Conservation (phyloP, 2,888 invertebrate species). For the Germaria angustata region DNA sequence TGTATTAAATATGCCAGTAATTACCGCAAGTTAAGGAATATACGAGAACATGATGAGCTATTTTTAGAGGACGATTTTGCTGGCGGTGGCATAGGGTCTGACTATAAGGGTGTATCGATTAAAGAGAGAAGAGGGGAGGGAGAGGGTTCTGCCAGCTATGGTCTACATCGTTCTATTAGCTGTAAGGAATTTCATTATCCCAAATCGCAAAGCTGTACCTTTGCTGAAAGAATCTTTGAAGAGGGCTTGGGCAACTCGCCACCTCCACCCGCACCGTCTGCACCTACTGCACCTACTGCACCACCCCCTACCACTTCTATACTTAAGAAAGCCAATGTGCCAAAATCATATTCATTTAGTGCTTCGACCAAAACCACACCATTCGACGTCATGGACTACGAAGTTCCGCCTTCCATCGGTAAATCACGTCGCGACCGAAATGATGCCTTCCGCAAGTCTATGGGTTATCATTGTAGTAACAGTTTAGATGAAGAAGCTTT, state of each 20-base stretch:
- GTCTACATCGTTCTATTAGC: constrained; percentile 77
- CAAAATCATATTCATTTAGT: constrained; percentile 80
- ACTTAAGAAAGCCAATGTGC: constrained; percentile 76
- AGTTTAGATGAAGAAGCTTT: constrained; percentile 73
- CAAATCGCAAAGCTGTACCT: constrained; percentile 79
- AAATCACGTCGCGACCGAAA: constrained; percentile 76
- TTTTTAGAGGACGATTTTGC: constrained; percentile 70
- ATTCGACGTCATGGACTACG: constrained; percentile 79
- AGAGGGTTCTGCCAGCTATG: constrained; percentile 75
- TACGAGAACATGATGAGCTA: constrained; percentile 77
- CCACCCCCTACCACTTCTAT: constrained; percentile 75
- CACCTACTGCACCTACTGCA: constrained; percentile 74
- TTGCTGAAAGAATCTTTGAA: constrained; percentile 76
- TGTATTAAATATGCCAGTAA: constrained; percentile 76
- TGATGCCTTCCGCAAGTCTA: constrained; percentile 76
- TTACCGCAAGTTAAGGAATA: constrained; percentile 76
- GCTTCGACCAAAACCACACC: constrained; percentile 78
- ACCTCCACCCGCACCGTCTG: constrained; percentile 51
- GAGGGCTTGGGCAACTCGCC: constrained; percentile 67
- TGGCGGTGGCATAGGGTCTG: constrained; percentile 32
- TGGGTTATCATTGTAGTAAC: constrained; percentile 75
- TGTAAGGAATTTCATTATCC: constrained; percentile 80
- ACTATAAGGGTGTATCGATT: constrained; percentile 48
- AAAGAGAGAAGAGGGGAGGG: constrained; percentile 75
- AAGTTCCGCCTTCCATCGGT: constrained; percentile 74